A percentile compares a stretch with the other conserved stretches of the same genome.
These are phyloP conservation scores for Trachelipus rathkii DNA, from an alignment of 1,140 invertebrate species.

Conservation along the genomic window DNA sequence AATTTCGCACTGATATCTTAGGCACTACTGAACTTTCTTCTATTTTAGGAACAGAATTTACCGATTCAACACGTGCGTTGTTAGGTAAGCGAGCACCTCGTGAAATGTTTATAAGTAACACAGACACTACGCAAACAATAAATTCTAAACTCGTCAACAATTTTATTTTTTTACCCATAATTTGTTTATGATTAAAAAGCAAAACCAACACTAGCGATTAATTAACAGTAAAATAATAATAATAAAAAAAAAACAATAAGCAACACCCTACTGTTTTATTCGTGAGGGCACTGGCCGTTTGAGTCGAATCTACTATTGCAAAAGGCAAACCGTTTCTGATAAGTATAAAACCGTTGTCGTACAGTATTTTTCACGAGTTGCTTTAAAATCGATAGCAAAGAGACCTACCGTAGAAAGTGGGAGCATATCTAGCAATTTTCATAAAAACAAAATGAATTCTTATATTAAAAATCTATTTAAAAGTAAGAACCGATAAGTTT, in stretches of 20 bases:
- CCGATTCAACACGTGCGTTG: neutral
- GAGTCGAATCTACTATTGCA: neutral
- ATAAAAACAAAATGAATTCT: no score
- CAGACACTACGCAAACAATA: neutral
- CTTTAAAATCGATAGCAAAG: neutral
- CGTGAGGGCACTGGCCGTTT: neutral
- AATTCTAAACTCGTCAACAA: neutral
- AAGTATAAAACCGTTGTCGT: neutral
- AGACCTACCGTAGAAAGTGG: no score
- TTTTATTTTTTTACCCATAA: no score
- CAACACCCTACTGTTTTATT: neutral
- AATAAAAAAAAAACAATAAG: neutral
- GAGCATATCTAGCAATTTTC: no score
- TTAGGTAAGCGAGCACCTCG: constrained; percentile 2
- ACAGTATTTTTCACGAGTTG: neutral
- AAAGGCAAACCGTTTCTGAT: constrained; percentile 7
- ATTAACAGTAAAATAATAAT: neutral
- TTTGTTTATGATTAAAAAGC: no score
- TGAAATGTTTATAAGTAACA: neutral
- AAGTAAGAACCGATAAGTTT: no score
- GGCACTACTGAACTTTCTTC: neutral
- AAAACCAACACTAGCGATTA: no score
- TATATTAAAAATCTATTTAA: no score
- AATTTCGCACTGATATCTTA: neutral
- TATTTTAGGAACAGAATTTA: neutral